Evolutionary conservation across 2,797 vertebrate species (phyloP), one percentile per base, ranked within the genome.

Genomic region (Parauchenoglanis ngamensis): DNA sequence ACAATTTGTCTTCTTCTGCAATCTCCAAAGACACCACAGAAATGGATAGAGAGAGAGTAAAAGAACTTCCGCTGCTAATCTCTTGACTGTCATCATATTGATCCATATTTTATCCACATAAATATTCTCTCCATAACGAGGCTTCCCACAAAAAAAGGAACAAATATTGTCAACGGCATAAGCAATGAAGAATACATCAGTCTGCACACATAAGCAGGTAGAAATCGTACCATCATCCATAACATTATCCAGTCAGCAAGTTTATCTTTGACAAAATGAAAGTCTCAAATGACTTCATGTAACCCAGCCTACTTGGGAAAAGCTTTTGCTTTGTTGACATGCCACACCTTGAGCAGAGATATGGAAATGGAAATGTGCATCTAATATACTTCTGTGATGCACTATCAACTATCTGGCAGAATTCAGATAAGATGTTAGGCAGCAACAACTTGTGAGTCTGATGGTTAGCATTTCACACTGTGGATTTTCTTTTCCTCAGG

Each of bases 1-100:
- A 83, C 25, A 61, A 54, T 89, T 67, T 88, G 78, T 90, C 87
- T 63, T 85, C 52, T 78, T 85, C 1, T 1, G 40, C 63, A 56
- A 54, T 82, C 79, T n/a, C 31, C 4, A 52, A 11, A 67, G 65
- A 86, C 10, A 19, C 7, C 44, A 63, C 2, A 49, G 15, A 25
- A 49, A 65, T 17, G 12, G 23, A 65, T 0, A n/a, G 79, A 81
- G 11, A 8, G 6, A 25, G 56, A 40, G 54, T 6, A 31, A 49
- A n/a, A 6, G 44, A 11, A 68, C 19, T 31, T 82, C 7, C 3
- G 3, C 40, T n/a, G 6, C 79, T 63, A 82, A 82, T 82, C 80
- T 65, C 61, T 61, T 15, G 40, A 28, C 31, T 4, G n/a, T n/a
- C 40, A 28, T 59, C 54, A 15, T 15, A 79, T 35, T 19, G 52